These are phyloP conservation scores for Nesidiocoris tenuis DNA, from an alignment of 2,888 invertebrate species.

Conservation along the genomic window DNA sequence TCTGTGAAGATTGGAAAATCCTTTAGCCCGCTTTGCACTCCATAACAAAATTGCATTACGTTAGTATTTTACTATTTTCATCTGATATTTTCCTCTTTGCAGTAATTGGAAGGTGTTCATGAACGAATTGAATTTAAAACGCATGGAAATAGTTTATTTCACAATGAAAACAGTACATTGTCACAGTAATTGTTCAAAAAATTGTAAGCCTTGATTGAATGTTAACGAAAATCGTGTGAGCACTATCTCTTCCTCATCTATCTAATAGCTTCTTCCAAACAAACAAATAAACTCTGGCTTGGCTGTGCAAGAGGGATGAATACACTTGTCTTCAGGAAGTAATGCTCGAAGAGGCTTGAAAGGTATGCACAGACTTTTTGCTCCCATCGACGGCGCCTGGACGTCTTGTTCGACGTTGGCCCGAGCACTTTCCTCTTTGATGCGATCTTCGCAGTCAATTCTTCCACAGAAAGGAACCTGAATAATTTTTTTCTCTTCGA, in stretches of 20 bases:
- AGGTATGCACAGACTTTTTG: conserved; percentile 97
- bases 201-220: too few species aligned
- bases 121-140: not conserved
- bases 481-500: conserved; percentile 89
- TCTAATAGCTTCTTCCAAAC: conserved; percentile 95
- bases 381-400: conserved; percentile 95
- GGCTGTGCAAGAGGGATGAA: conserved; percentile 79
- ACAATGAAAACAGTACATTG: too few species aligned
- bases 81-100: too few species aligned
- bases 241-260: too few species aligned
- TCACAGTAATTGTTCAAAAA: too few species aligned
- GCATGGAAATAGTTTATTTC: too few species aligned
- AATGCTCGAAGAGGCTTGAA: conserved; percentile 73
- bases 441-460: conserved; percentile 84
- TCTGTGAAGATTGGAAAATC: too few species aligned
- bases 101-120: not conserved
- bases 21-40: too few species aligned
- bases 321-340: conserved; percentile 69
- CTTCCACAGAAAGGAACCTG: conserved; percentile 94
- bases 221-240: too few species aligned
- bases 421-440: conserved; percentile 93
- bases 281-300: conserved; percentile 83
- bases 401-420: conserved; percentile 54
- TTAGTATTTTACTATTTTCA: too few species aligned
- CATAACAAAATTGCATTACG: too few species aligned